Conservation (phyloP, 2,797 vertebrate genomes). For the Percopsis omiscomaycus region DNA sequence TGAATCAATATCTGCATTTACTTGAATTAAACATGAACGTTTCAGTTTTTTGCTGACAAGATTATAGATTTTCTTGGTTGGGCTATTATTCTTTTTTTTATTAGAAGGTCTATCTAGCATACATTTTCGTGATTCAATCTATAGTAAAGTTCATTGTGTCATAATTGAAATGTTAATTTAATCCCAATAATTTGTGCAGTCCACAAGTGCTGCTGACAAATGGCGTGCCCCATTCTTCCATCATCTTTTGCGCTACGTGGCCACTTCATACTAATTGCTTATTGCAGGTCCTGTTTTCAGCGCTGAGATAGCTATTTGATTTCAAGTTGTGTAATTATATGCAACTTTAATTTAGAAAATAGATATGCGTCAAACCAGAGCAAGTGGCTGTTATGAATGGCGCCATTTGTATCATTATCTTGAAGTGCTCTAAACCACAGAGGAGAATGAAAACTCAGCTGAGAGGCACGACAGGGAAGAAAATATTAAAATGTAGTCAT, state of each 20-base stretch:
- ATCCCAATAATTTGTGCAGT: neutral
- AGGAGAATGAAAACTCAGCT: constrained; percentile 29
- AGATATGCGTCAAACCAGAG: constrained; percentile 11
- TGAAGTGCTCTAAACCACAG: constrained; percentile 28
- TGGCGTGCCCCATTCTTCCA: neutral
- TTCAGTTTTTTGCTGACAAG: no score
- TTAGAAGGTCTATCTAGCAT: no score
- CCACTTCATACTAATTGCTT: constrained; percentile 11
- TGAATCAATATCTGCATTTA: no score
- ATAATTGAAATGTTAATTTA: neutral
- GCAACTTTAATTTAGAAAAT: constrained; percentile 27
- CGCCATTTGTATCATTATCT: constrained; percentile 15
- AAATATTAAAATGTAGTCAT: constrained; percentile 8
- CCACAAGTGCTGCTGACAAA: neutral
- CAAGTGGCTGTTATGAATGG: constrained; percentile 10
- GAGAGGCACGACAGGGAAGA: constrained; percentile 18
- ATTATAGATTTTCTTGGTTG: no score
- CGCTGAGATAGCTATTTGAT: constrained; percentile 19
- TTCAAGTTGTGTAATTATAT: constrained; percentile 22
- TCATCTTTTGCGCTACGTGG: neutral
- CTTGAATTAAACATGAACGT: no score
- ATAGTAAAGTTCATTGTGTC: neutral
- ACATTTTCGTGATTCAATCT: neutral
- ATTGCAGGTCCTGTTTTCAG: constrained; percentile 1
- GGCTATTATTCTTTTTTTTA: no score